Base-by-base conservation (phyloP, 1,140 invertebrate species). In the Drosophila teissieri region DNA sequence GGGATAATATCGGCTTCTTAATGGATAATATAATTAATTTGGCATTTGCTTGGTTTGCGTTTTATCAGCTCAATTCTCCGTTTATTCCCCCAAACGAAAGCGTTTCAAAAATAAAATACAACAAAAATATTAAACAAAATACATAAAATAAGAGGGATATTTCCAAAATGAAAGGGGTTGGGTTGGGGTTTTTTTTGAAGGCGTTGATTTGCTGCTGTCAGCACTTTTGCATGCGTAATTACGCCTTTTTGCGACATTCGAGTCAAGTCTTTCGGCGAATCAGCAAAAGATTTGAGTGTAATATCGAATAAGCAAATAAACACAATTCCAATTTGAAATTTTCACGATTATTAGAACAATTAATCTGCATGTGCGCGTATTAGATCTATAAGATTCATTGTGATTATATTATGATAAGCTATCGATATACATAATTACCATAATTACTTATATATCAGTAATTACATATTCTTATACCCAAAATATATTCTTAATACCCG, bases 161-260 rank as follows among this genome's bases (percentile, higher is more conserved):
- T 31, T 31, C 24, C 24, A 24, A 24, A 24, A 24, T 4, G 24
- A 51, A 42, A 19, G 24, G 7, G 17, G 22, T 12, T 12, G 34
- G 17, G 22, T 12, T 12, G 34, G 14, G 15, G 3, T 7, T 24
- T 46, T 2, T 11, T 54, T 12, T 39, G 14, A 17, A 73, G 40
- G 67, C 58, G 55, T 54, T 73, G 57, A 79, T 79, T 75, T 62
- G 70, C 60, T 34, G 49, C 52, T 75, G 80, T 84, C 80, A 80
- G 49, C 80, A 73, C 58, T 78, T 34, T 48, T 63, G 75, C 48
- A 79, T 84, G 80, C 80, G 70, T 79, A 83, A 79, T 79, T 57
- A 57, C 34, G 37, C 70, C 62, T 79, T 63, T 75, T 67, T 42
- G 63, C 45, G 64, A 84, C 64, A 79, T 76, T 63, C 45, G n/a